Evolutionary conservation across 1,140 invertebrate species (phyloP).

Genomic region (fruit fly (Drosophila melanogaster)): Release_6_plus_ISO1_MT NT_033779.5:16671001-16671500

Average conservation of each 20-base stretch:
- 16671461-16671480: not conserved
- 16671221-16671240: conserved; percentile 44
- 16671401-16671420: not conserved
- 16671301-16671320: conserved; percentile 61
- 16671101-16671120: conserved; percentile 44
- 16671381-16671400: conserved; percentile 4
- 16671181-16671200: conserved; percentile 15
- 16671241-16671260: conserved; percentile 8
- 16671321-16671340: conserved; percentile 63
- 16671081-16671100: not conserved
- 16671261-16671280: conserved; percentile 1
- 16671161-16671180: conserved; percentile 66
- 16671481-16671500: no score
- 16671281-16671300: conserved; percentile 30
- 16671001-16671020: conserved; percentile 67
- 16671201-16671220: conserved; percentile 41
- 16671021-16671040: conserved; percentile 61
- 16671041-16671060: conserved; percentile 8
- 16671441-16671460: not conserved
- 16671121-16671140: conserved; percentile 77
- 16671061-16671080: not conserved
- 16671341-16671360: conserved; percentile 80
- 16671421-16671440: not conserved
- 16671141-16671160: conserved; percentile 47
- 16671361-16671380: conserved; percentile 12